Conservation (phyloP, 2,113 vertebrate genomes). For the Osmerus mordax region DNA sequence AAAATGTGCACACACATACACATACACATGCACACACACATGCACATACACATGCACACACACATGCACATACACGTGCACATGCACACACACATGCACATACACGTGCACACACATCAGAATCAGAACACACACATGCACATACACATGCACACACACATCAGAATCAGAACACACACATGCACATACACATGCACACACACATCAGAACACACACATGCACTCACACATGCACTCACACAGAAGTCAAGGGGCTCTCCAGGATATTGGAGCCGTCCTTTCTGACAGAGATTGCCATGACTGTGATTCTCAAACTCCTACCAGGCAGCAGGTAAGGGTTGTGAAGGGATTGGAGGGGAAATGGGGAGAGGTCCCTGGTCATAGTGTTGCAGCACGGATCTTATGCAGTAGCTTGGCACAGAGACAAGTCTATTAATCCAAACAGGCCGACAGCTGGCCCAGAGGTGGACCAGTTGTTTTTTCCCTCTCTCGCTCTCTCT, state of each 20-base stretch:
- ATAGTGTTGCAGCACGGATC: not conserved
- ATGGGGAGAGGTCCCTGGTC: not conserved
- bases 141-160: not conserved
- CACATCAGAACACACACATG: no score
- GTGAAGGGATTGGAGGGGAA: not conserved
- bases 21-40: not conserved
- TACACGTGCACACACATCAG: not conserved
- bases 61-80: not conserved
- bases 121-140: no score
- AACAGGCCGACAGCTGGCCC: conserved; percentile 5
- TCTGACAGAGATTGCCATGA: not conserved
- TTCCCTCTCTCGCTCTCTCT: not conserved
- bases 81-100: not conserved
- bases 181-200: no score
- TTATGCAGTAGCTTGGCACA: conserved; percentile 6
- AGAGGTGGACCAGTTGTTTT: conserved; percentile 5
- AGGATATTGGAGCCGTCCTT: conserved; percentile 4
- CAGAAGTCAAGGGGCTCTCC: conserved; percentile 1
- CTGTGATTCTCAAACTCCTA: not conserved
- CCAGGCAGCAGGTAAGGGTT: no score
- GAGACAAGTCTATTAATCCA: not conserved
- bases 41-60: not conserved
- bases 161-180: not conserved
- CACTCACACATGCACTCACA: not conserved
- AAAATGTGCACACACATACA: not conserved